These are phyloP conservation scores for Serranus cabrilla DNA, from an alignment of 2,797 vertebrate species.

Conservation along the genomic window DNA sequence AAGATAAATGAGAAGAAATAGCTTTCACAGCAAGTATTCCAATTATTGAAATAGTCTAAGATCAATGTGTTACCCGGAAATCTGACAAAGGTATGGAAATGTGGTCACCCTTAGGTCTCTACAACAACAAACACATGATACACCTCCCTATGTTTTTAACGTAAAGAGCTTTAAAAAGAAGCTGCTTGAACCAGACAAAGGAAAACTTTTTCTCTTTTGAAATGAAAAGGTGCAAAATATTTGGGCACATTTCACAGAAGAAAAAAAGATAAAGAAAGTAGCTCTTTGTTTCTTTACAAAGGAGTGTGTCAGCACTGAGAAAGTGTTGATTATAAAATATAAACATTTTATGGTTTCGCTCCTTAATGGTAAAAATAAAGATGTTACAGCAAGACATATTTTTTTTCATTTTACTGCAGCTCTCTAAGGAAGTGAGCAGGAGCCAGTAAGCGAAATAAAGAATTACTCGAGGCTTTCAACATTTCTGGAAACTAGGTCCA, in stretches of 20 bases:
- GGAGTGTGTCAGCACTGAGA: conserved; percentile 10
- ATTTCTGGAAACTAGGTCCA: conserved; percentile 47
- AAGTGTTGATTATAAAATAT: conserved; percentile 33
- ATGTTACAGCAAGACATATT: conserved; percentile 25
- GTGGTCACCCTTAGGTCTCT: conserved; percentile 7
- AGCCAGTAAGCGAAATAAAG: conserved; percentile 36
- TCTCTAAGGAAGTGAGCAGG: conserved; percentile 11
- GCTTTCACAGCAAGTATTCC: conserved; percentile 21
- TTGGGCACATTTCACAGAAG: conserved; percentile 4
- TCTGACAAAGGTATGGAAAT: conserved; percentile 57
- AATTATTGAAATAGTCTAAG: conserved; percentile 45
- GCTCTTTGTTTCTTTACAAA: conserved; percentile 33
- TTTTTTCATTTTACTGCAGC: conserved; percentile 12
- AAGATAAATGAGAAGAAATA: conserved; percentile 27
- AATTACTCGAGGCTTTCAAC: conserved; percentile 47
- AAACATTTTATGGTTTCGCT: conserved; percentile 27
- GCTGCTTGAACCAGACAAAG: conserved; percentile 4
- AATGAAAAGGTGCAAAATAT: background rate
- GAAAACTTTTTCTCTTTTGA: conserved; percentile 11
- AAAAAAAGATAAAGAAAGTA: background rate
- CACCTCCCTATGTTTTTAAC: background rate
- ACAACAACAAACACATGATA: conserved; percentile 38
- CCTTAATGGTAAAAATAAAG: conserved; percentile 36
- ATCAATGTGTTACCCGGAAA: conserved; percentile 55
- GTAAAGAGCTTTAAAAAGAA: background rate